Evolutionary conservation across 2,888 invertebrate genomes (phyloP), one percentile per base, ranked within the genome.

Genomic region (Odontocolon sp.): DNA sequence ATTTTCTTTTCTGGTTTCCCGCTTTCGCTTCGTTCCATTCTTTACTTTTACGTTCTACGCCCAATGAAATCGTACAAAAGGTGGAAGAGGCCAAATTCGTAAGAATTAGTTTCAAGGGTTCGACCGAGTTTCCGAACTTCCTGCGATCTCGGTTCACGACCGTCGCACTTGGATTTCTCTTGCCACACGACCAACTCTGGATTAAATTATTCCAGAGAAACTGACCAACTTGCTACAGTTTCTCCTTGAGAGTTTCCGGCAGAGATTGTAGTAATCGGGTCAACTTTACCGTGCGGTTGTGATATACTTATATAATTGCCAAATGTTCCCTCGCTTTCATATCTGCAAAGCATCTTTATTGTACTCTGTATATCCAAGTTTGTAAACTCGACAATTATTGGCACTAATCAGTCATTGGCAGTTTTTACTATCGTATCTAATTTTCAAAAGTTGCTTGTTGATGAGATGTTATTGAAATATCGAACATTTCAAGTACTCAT

Each of bases 61-160:
- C 47, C 31, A n/a, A n/a, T n/a, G n/a, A n/a, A 23, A 56, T 33
- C 70, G 54, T 59, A 47, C 59, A 38, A 11, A 11, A 33, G 28
- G 28, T 54, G n/a, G n/a, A n/a, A n/a, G n/a, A n/a, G n/a, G n/a
- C n/a, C n/a, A n/a, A n/a, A 69, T 75, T 69, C 63, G 42, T 61
- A 66, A 50, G 70, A 66, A 76, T 70, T 76, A 76, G 66, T 66
- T 76, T 64, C 36, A 66, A 59, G 33, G 42, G 50, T 31, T 14
- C 52, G 57, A 40, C 57, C 57, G 28, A 66, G 45, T 76, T 63
- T 38, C 2, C 36, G 16, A 76, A 70, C 52, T 75, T 64, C 56
- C 33, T n/a, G 28, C 33, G 40, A 47, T 59, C 16, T 23, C 16
- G 16, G 40, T 64, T 36, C 56, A 16, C 31, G 61, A 36, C 21